Evolutionary conservation across 2,888 invertebrate genomes (phyloP), one percentile per base, ranked within the genome.

Genomic region (Marasmarcha lunaedactyla): DNA sequence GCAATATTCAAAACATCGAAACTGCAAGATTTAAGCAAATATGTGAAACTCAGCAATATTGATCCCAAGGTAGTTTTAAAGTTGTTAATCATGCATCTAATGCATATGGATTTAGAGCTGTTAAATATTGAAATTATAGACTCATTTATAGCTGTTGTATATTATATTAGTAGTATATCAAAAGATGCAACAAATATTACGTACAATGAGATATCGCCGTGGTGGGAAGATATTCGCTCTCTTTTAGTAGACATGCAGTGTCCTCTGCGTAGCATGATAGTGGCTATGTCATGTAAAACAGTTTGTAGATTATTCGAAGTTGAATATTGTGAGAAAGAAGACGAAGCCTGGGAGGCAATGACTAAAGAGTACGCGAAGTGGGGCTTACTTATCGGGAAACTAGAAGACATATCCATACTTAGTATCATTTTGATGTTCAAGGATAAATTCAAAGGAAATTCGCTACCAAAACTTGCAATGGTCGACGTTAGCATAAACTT

Each of bases 361-460:
- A 91, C 94, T 1, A 88, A 91, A 49, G 97, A 97, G 60, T 89
- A 90, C 53, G 91, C 94, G 33, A 90, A 92, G 59, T 97, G 97
- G 93, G 91, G 92, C 11, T 76, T 94, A 36, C 77, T 97, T 1
- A 91, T 94, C 33, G 93, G 92, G 39, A 95, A 95, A 78, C 83
- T 97, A 35, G 96, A 97, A 66, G 95, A 97, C 63, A 87, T 95
- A 45, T 89, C 95, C 1, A 86, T 94, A 39, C 81, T 96, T 10
- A 90, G 91, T 74, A 86, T 90, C 50, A 86, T 94, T 39, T 69
- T 91, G 44, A 71, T 85, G 48, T 85, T 76, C 46, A 85, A 78
- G 54, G 84, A 81, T 5, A 55, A 59, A 14, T 72, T 72, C 41
- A 56, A 50, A 10, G 72, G 79, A 1, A 62, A 69, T 41, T 45